Evolutionary conservation across 35 echinoderm and acorn worm genomes (phyloP).

Genomic region (Lytechinus variegatus): DNA sequence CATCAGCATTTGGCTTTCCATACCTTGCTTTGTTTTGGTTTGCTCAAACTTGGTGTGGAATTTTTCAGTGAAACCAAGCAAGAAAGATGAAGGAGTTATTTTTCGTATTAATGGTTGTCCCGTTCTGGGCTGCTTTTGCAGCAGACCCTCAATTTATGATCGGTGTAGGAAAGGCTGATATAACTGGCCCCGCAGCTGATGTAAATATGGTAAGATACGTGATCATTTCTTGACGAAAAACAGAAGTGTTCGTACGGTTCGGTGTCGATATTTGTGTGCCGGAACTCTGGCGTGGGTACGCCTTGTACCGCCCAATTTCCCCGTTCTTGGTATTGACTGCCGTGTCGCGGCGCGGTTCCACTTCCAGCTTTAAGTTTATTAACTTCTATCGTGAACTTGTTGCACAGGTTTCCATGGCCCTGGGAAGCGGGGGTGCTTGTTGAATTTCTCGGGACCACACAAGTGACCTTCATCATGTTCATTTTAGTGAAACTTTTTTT

Average conservation of each 20-base stretch:
- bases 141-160: slow-evolving; percentile 44
- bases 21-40: neutral
- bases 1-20: neutral
- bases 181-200: slow-evolving; percentile 87
- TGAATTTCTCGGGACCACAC: no score
- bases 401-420: no score
- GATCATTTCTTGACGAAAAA: neutral
- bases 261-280: neutral
- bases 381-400: no score
- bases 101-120: neutral
- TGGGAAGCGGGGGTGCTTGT: no score
- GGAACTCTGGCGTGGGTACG: neutral
- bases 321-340: no score
- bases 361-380: no score
- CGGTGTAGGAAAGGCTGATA: slow-evolving; percentile 83
- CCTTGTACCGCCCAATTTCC: neutral
- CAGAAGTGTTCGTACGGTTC: neutral
- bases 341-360: no score
- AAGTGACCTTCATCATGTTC: no score
- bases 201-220: slow-evolving; percentile 86
- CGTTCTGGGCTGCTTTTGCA: neutral
- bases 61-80: neutral
- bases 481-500: no score
- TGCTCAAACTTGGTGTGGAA: neutral
- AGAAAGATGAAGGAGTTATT: neutral